These are phyloP conservation scores for Brachypterus glaber DNA, from an alignment of 2,888 invertebrate genomes.

Conservation along the genomic window DNA sequence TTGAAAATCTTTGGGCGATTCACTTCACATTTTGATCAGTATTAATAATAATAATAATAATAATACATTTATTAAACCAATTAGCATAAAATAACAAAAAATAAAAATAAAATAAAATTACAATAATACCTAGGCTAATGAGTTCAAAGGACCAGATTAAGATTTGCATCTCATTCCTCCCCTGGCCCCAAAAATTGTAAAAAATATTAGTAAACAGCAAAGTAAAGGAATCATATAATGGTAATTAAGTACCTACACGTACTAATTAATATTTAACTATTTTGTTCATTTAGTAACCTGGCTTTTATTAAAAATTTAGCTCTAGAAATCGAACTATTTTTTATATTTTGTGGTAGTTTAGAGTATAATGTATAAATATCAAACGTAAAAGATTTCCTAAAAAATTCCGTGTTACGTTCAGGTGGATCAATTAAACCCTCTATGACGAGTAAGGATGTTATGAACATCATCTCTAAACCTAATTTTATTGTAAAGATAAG, in stretches of 20 bases:
- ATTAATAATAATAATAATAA: no score
- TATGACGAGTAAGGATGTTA: no score
- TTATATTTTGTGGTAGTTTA: constrained; percentile 1
- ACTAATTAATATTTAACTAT: constrained; percentile 1
- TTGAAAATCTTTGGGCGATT: no score
- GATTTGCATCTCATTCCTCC: no score
- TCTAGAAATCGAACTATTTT: neutral
- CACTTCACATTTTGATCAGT: no score
- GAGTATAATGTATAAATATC: constrained; percentile 1
- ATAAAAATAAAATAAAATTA: no score
- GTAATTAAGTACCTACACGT: neutral
- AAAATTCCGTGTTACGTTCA: neutral
- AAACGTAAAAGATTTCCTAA: neutral
- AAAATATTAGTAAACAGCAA: neutral
- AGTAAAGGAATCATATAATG: neutral
- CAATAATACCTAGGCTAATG: no score
- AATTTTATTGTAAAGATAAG: constrained; percentile 1
- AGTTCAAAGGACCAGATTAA: no score
- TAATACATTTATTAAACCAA: no score
- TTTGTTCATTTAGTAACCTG: neutral
- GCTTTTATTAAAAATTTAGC: neutral
- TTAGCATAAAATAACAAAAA: no score
- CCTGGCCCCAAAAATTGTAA: neutral
- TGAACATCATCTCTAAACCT: no score
- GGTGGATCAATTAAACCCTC: neutral